phyloP scores from a whole-genome alignment of 2,888 invertebrate genomes.

The Horisme vitalbata region DNA sequence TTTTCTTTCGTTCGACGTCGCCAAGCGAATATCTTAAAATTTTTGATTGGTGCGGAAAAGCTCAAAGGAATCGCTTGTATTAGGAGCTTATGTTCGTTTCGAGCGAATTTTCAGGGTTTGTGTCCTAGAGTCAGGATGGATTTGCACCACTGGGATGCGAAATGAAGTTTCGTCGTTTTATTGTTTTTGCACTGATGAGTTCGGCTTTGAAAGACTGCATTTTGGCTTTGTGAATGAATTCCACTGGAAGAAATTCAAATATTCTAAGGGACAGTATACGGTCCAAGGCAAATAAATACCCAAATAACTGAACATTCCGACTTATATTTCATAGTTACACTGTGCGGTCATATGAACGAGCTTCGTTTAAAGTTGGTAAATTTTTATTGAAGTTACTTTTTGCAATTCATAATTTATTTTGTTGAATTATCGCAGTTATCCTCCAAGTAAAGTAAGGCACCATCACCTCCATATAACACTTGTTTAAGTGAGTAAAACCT shows the following conservation, averaged over 20 bases:
- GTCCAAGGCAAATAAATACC: neutral
- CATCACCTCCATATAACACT: neutral
- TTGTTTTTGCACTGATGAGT: conserved; percentile 4
- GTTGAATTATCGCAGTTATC: no score
- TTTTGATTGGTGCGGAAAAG: conserved; percentile 37
- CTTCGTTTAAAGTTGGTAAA: no score
- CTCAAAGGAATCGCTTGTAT: conserved; percentile 33
- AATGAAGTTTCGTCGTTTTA: conserved; percentile 13
- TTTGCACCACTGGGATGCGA: conserved; percentile 10
- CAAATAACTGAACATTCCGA: neutral
- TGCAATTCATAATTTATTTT: no score
- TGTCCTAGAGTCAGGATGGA: conserved; percentile 16
- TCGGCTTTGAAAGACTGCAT: neutral
- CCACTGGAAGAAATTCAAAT: no score
- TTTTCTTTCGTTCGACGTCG: conserved; percentile 55
- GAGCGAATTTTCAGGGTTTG: conserved; percentile 11
- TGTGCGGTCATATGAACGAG: no score
- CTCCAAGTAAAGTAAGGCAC: no score
- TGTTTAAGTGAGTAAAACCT: neutral
- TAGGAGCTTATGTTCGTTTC: conserved; percentile 25
- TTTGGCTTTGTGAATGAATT: no score
- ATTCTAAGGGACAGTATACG: no score
- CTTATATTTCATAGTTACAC: no score
- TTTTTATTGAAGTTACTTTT: no score
- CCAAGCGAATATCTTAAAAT: conserved; percentile 45